A percentile compares a stretch with the other conserved stretches of the same genome.
Conservation (phyloP, 2,113 vertebrate species). For the Gambusia affinis region DNA sequence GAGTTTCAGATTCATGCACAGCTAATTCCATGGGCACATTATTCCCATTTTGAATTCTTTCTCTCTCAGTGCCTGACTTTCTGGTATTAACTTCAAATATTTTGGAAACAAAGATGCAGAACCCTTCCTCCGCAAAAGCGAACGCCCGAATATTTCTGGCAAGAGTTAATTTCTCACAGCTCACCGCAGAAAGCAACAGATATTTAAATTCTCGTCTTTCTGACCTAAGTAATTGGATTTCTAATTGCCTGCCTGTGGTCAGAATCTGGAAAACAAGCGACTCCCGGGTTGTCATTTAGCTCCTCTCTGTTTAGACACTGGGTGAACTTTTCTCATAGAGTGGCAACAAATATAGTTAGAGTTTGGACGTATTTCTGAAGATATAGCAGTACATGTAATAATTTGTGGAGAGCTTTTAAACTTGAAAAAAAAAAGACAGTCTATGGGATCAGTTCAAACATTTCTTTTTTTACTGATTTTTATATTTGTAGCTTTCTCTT, state of each 20-base stretch:
- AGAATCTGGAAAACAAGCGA: conserved; percentile 44
- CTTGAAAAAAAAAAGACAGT: not conserved
- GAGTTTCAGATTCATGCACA: not conserved
- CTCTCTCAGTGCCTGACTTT: not conserved
- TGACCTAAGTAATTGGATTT: conserved; percentile 53
- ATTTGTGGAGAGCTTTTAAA: not conserved
- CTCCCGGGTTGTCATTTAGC: conserved; percentile 40
- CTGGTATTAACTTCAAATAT: not conserved
- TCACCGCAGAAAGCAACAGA: conserved; percentile 33
- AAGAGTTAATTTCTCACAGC: conserved; percentile 25
- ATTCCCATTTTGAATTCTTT: conserved; percentile 2
- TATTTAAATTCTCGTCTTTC: conserved; percentile 48
- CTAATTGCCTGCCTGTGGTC: conserved; percentile 60
- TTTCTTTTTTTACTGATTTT: not conserved
- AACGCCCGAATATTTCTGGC: conserved; percentile 24
- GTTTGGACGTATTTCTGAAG: not conserved
- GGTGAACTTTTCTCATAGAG: conserved; percentile 4
- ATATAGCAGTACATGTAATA: not conserved
- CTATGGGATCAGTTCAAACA: not conserved
- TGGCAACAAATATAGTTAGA: not conserved
- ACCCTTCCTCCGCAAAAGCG: conserved; percentile 6
- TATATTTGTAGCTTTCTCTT: not conserved
- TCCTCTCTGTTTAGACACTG: conserved; percentile 5
- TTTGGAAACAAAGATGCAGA: not conserved
- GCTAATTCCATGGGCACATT: not conserved